Conservation (phyloP, 1,140 invertebrate genomes). For the Cepaea nemoralis region DNA sequence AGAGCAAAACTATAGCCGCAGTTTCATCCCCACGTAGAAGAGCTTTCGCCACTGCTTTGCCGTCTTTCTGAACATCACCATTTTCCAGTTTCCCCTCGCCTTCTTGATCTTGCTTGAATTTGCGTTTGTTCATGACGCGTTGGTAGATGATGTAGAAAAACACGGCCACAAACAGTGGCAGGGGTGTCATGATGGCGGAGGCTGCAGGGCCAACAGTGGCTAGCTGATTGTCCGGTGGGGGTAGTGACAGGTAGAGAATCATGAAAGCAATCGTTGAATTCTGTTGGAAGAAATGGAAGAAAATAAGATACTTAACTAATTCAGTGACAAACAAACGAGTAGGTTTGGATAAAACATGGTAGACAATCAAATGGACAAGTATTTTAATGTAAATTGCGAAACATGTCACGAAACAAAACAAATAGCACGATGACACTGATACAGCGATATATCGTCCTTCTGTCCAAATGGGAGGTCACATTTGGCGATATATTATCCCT, state of each 20-base stretch:
- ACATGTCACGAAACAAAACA: too few relatives aligned
- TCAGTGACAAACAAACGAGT: too few relatives aligned
- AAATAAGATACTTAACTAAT: too few relatives aligned
- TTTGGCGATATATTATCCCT: too few relatives aligned
- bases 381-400: too few relatives aligned
- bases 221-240: slow-evolving; percentile 72
- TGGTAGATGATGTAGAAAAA: slow-evolving; percentile 53
- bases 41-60: not conserved
- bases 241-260: slow-evolving; percentile 72
- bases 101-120: not conserved
- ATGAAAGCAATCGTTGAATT: slow-evolving; percentile 73
- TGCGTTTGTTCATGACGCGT: slow-evolving; percentile 34
- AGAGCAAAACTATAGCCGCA: not conserved
- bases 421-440: too few relatives aligned
- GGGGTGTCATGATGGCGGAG: slow-evolving; percentile 93
- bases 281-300: slow-evolving; percentile 62
- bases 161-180: slow-evolving; percentile 78
- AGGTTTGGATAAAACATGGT: too few relatives aligned
- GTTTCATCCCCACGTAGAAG: not conserved
- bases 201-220: slow-evolving; percentile 70
- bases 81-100: not conserved
- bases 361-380: too few relatives aligned
- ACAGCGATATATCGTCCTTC: too few relatives aligned
- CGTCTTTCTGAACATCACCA: slow-evolving; percentile 14
- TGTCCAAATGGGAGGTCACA: too few relatives aligned